A percentile compares a stretch with the other conserved stretches of the same genome.
Conservation (phyloP, 2,797 vertebrate species). For the Halcyon leucocephala region DNA sequence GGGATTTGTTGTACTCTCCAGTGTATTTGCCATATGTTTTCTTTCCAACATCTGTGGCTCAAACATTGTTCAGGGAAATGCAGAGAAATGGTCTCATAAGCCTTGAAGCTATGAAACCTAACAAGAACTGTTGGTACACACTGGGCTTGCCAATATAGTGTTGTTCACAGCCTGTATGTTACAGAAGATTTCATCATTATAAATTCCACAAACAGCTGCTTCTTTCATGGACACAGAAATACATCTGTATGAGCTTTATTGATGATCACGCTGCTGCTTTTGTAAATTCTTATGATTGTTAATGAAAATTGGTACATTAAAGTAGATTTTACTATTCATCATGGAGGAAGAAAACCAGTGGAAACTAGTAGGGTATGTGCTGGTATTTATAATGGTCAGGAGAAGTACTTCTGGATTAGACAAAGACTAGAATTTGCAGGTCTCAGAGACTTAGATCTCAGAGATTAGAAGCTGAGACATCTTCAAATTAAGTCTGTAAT, state of each 20-base stretch:
- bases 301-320: conserved; percentile 52
- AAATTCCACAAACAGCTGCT: conserved; percentile 56
- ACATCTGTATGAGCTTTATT: conserved; percentile 49
- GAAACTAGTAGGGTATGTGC: not conserved
- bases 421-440: not conserved
- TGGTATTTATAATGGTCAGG: not conserved
- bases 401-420: not conserved
- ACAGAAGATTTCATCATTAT: conserved; percentile 58
- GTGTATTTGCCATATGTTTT: conserved; percentile 45
- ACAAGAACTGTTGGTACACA: conserved; percentile 40
- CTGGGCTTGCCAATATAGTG: not conserved
- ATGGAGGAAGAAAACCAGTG: not conserved
- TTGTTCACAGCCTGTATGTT: conserved; percentile 22
- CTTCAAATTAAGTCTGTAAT: not conserved
- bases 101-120: conserved; percentile 47
- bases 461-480: not conserved
- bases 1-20: conserved; percentile 30
- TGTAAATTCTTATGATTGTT: conserved; percentile 52
- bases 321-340: conserved; percentile 10
- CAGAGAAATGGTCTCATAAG: conserved; percentile 44
- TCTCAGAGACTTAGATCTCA: not conserved
- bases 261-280: conserved; percentile 12
- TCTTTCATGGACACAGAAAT: conserved; percentile 35
- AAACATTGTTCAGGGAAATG: not conserved
- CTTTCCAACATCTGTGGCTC: conserved; percentile 45